Percentiles rank a stretch among this genome's conserved stretches.
Conservation (phyloP, 2,888 invertebrate genomes). For the Balanococcus diminutus region DNA sequence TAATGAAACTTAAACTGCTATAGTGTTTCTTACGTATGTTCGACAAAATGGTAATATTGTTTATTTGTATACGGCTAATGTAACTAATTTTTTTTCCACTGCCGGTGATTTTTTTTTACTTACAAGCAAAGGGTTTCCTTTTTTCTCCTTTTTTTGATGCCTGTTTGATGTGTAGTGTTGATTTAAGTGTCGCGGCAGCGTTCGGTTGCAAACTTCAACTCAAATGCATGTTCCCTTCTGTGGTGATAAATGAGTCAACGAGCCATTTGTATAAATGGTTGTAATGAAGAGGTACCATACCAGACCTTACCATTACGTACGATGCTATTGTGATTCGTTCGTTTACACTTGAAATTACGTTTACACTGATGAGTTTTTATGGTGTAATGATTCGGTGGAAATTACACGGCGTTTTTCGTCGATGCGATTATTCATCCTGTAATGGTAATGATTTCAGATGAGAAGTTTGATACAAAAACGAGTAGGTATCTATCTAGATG, state of each 20-base stretch:
- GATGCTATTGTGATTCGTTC: not conserved
- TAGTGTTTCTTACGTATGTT: slow-evolving; percentile 40
- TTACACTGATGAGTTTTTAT: slow-evolving; percentile 15
- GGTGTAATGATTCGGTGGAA: slow-evolving; percentile 12
- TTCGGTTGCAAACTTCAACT: slow-evolving; percentile 1
- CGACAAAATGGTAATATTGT: slow-evolving; percentile 1
- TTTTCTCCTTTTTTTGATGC: not conserved
- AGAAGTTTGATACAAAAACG: not conserved
- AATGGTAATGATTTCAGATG: not conserved
- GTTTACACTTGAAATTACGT: slow-evolving; percentile 7
- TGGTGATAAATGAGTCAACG: slow-evolving; percentile 23
- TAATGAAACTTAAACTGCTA: slow-evolving; percentile 51
- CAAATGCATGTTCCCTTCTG: not conserved
- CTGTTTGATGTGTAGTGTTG: slow-evolving; percentile 20
- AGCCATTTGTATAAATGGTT: slow-evolving; percentile 7
- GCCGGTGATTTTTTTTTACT: not conserved
- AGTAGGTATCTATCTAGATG: not conserved
- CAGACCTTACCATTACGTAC: not conserved
- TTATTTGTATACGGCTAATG: slow-evolving; percentile 25
- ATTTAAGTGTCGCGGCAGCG: not conserved
- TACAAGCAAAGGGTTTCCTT: not conserved
- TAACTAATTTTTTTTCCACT: slow-evolving; percentile 3
- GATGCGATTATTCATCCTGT: not conserved
- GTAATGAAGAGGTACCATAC: slow-evolving; percentile 4
- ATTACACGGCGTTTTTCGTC: not conserved